phyloP scores from a whole-genome alignment of 2,113 vertebrate genomes.

The Gobius niger region DNA sequence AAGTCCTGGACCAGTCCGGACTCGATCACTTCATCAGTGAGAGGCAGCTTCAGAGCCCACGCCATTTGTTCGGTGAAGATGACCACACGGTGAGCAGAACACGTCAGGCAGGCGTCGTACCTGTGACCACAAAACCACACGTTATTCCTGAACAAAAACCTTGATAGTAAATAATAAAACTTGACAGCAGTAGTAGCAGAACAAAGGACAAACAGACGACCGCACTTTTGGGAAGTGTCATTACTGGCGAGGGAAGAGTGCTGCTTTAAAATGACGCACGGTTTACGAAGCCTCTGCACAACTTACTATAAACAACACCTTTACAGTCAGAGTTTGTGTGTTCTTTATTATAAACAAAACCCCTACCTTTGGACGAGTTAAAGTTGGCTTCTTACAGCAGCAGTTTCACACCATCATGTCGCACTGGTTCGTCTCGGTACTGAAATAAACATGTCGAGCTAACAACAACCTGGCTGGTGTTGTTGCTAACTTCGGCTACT shows the following conservation, averaged over 20 bases:
- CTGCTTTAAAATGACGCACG: not conserved
- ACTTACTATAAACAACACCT: not conserved
- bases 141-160: not conserved
- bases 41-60: slow-evolving; percentile 94
- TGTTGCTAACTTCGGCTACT: not conserved
- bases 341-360: not conserved
- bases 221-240: not conserved
- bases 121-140: slow-evolving; percentile 18
- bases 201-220: not conserved
- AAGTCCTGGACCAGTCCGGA: slow-evolving; percentile 97
- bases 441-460: slow-evolving; percentile 65
- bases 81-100: slow-evolving; percentile 27
- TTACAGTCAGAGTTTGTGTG: not conserved
- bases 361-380: slow-evolving; percentile 45
- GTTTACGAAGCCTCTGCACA: not conserved
- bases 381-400: slow-evolving; percentile 20
- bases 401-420: slow-evolving; percentile 60
- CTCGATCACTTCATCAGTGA: slow-evolving; percentile 96
- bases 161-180: not conserved
- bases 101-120: slow-evolving; percentile 21
- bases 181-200: not conserved
- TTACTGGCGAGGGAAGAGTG: not conserved
- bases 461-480: slow-evolving; percentile 30
- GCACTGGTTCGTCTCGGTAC: slow-evolving; percentile 36
- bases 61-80: slow-evolving; percentile 79